Conservation (phyloP, 2,797 vertebrate species). For the Hafferia zeledoni region DNA sequence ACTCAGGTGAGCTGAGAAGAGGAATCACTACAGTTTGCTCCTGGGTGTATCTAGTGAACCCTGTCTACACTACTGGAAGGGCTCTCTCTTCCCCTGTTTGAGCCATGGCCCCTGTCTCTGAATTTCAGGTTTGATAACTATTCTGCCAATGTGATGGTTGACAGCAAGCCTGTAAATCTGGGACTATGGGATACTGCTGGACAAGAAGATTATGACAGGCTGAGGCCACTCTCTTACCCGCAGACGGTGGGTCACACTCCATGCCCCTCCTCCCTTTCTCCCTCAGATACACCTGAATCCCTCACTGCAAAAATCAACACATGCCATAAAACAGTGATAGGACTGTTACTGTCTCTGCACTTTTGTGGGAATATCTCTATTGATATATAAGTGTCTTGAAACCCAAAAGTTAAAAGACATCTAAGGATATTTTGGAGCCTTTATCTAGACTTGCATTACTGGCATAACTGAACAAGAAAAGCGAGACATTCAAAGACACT, state of each 20-base stretch:
- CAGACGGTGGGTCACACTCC: conserved; percentile 82
- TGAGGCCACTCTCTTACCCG: conserved; percentile 91
- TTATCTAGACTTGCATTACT: neutral
- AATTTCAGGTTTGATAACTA: conserved; percentile 91
- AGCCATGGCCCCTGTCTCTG: neutral
- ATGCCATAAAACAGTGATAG: neutral
- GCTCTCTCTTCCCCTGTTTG: neutral
- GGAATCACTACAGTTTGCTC: neutral
- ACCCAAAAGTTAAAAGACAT: neutral
- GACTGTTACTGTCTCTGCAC: neutral
- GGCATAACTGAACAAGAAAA: neutral
- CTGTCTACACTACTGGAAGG: neutral
- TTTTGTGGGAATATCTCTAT: neutral
- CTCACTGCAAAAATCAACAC: neutral
- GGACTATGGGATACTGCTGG: conserved; percentile 94
- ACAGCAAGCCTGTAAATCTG: conserved; percentile 93
- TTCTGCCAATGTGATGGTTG: conserved; percentile 94
- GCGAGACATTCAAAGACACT: neutral
- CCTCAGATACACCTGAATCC: neutral
- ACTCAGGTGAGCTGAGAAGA: neutral
- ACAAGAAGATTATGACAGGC: conserved; percentile 92
- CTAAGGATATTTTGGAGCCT: neutral
- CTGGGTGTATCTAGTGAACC: neutral
- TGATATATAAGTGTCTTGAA: neutral
- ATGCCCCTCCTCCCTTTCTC: neutral